Percentiles rank a stretch among this genome's conserved stretches.
phyloP scores from a whole-genome alignment of 2,797 vertebrate genomes.

The Avahi laniger region DNA sequence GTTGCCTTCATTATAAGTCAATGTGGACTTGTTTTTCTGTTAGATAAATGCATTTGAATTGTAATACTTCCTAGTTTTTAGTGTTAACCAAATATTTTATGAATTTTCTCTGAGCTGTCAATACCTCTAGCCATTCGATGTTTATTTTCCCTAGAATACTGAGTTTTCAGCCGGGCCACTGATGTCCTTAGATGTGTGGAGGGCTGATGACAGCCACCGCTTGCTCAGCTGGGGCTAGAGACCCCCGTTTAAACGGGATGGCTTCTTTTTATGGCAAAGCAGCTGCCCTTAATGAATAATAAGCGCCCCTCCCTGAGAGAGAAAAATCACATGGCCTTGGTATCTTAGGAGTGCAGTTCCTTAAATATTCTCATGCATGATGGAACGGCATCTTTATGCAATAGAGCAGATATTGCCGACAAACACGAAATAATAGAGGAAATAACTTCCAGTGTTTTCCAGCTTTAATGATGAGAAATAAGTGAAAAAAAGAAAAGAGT shows the following conservation, averaged over 20 bases:
- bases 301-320: background rate
- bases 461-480: slow-evolving; percentile 42
- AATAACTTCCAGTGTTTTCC: background rate
- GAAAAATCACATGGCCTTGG: background rate
- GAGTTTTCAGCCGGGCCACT: background rate
- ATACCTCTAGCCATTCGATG: background rate
- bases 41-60: background rate
- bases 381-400: background rate
- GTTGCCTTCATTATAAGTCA: background rate
- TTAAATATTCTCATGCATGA: background rate
- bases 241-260: background rate
- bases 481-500: background rate
- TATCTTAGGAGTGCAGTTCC: slow-evolving; percentile 10
- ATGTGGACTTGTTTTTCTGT: background rate
- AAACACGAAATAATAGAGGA: slow-evolving; percentile 1
- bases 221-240: background rate
- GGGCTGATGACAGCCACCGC: background rate
- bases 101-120: background rate
- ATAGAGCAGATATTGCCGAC: background rate
- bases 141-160: background rate
- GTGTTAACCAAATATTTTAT: background rate
- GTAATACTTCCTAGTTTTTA: background rate
- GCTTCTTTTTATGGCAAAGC: background rate
- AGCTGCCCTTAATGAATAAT: background rate
- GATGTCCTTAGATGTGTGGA: background rate